A percentile compares a stretch with the other conserved stretches of the same genome.
Conservation (phyloP, 2,888 invertebrate genomes). For the Peribatodes rhomboidaria region DNA sequence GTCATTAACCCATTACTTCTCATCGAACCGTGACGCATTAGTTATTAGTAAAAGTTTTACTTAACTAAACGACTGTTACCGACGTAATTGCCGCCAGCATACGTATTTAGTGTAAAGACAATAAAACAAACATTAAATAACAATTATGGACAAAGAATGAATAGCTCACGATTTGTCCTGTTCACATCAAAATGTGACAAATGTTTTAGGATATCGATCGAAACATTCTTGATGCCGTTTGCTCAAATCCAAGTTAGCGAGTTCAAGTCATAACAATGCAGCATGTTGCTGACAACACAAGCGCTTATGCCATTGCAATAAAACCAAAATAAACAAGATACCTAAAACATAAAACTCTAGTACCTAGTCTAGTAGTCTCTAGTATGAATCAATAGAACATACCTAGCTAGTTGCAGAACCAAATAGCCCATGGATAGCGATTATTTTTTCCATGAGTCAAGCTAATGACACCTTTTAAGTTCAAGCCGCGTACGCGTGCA, state of each 20-base stretch:
- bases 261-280: background rate
- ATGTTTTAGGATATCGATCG: background rate
- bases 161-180: slow-evolving; percentile 6
- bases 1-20: slow-evolving; percentile 16
- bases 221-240: background rate
- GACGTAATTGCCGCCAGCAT: slow-evolving; percentile 7
- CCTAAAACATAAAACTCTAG: background rate
- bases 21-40: slow-evolving; percentile 7
- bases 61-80: slow-evolving; percentile 8
- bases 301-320: background rate
- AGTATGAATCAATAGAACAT: background rate
- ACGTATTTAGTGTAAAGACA: slow-evolving; percentile 19
- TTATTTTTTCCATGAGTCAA: slow-evolving; percentile 37
- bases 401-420: slow-evolving; percentile 6
- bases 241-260: background rate
- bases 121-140: slow-evolving; percentile 33
- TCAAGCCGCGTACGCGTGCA: slow-evolving; percentile 50
- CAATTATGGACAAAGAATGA: slow-evolving; percentile 28
- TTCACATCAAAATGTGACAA: slow-evolving; percentile 1
- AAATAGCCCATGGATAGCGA: slow-evolving; percentile 15
- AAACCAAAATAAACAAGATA: background rate
- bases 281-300: background rate
- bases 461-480: slow-evolving; percentile 41
- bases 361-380: too few relatives aligned
- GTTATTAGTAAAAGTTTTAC: slow-evolving; percentile 16